Base-by-base conservation (phyloP, 37 sponge, comb jelly and placozoan genomes). In the Aplysina aerophoba region DNA sequence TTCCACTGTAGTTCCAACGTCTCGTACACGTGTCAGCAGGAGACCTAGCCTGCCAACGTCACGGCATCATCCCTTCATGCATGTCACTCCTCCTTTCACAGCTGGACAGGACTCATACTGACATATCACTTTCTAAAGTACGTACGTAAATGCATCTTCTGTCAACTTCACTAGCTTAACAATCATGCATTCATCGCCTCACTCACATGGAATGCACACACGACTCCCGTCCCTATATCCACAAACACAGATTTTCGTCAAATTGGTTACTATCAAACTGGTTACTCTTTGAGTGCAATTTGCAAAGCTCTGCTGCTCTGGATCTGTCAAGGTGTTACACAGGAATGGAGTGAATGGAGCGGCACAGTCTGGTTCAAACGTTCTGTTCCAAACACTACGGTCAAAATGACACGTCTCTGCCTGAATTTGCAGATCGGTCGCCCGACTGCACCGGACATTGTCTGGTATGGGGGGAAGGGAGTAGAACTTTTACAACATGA, bases 391-490 rank as follows among this genome's bases (percentile, higher is more conserved):
- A n/a, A n/a, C n/a, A n/a, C n/a, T n/a, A n/a, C 33, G 40, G 8
- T 25, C 12, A 37, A 90, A 93, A 73, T 93, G 94, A 59, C 94
- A 93, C 56, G 4, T 44, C 57, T 90, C 79, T 15, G 88, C 67
- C 61, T 88, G 86, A 4, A 62, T 64, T 1, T 88, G 2, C 1
- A 83, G 54, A 21, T 34, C 30, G 4, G 38, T 41, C 1, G 13
- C 11, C 38, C 88, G 86, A 1, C 34, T 22, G 69, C 94, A 93
- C 0, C 37, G 0, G 4, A 74, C 14, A 55, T 90, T 93, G 20
- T 40, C 94, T 93, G 71, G 35, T 84, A 75, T 44, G 50, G 50
- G n/a, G n/a, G n/a, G n/a, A n/a, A n/a, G n/a, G n/a, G n/a, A n/a
- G n/a, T n/a, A n/a, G n/a, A n/a, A n/a, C n/a, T n/a, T n/a, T n/a